Percentiles rank a stretch among this genome's conserved stretches.
These are phyloP conservation scores for Frieseomelitta varia DNA, from an alignment of 1,140 invertebrate genomes.

Conservation along the genomic window DNA sequence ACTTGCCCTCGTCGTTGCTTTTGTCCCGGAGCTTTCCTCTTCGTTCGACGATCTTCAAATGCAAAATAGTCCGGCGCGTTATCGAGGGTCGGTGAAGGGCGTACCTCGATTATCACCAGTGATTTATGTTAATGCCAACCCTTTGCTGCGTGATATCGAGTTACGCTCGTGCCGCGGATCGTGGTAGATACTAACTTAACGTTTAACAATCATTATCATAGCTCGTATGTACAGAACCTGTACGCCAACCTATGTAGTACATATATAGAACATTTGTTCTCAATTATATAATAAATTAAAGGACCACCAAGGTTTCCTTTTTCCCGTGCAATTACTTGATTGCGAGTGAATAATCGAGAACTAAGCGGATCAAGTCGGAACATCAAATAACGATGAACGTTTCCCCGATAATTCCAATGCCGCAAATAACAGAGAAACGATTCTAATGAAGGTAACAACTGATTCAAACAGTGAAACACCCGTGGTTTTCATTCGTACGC, in stretches of 20 bases:
- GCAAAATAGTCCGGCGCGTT: background rate
- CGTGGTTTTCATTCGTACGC: background rate
- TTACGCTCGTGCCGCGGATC: background rate
- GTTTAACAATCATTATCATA: too few species aligned
- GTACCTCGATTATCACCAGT: background rate
- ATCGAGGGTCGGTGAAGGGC: background rate
- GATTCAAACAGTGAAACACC: background rate
- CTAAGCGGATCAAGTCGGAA: background rate
- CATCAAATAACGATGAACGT: background rate
- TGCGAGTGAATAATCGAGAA: too few species aligned
- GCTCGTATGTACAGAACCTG: too few species aligned
- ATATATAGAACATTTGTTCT: background rate
- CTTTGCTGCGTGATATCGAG: background rate
- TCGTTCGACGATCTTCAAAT: constrained; percentile 2
- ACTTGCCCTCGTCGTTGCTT: too few species aligned
- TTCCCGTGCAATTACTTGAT: background rate
- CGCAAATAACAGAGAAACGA: too few species aligned
- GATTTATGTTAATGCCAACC: background rate
- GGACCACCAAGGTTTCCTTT: background rate
- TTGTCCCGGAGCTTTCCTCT: background rate
- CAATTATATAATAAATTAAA: background rate
- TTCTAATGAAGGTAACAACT: background rate
- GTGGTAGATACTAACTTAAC: background rate
- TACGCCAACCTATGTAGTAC: too few species aligned
- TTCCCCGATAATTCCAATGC: background rate